Conservation (phyloP, 2,888 invertebrate genomes). For the Aquatica leii region DNA sequence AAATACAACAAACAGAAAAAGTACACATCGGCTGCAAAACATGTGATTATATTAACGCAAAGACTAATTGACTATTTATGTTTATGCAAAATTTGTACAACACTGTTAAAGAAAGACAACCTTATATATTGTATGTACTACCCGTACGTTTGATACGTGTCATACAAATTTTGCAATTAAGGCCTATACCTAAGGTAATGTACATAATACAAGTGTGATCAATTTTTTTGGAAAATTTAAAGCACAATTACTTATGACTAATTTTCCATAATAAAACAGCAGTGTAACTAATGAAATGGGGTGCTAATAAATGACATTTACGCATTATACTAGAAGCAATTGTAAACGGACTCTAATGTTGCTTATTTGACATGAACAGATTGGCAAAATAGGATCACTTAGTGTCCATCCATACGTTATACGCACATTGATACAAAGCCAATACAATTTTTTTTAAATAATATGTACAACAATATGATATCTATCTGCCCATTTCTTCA, state of each 20-base stretch:
- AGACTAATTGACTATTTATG: constrained; percentile 43
- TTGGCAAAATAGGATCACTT: constrained; percentile 34
- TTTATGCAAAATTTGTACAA: constrained; percentile 31
- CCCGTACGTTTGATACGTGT: constrained; percentile 36
- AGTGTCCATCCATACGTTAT: constrained; percentile 39
- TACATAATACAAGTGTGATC: constrained; percentile 43
- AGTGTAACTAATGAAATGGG: constrained; percentile 32
- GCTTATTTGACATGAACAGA: constrained; percentile 33
- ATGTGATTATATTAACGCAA: constrained; percentile 41
- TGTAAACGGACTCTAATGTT: constrained; percentile 34
- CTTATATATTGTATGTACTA: constrained; percentile 31
- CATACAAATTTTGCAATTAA: constrained; percentile 44
- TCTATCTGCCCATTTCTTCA: constrained; percentile 32
- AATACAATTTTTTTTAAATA: constrained; percentile 39
- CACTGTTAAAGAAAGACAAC: constrained; percentile 28
- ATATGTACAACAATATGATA: constrained; percentile 38
- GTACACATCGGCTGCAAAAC: constrained; percentile 39
- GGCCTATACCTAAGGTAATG: constrained; percentile 47
- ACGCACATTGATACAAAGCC: constrained; percentile 44
- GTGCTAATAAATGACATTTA: constrained; percentile 38
- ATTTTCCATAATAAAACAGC: constrained; percentile 35
- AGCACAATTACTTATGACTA: constrained; percentile 40
- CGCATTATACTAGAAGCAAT: constrained; percentile 34
- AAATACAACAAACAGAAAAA: constrained; percentile 39
- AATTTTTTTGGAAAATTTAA: constrained; percentile 40